A percentile compares a stretch with the other conserved stretches of the same genome.
These are phyloP conservation scores for Semotilus atromaculatus DNA, from an alignment of 2,797 vertebrate species.

Conservation along the genomic window DNA sequence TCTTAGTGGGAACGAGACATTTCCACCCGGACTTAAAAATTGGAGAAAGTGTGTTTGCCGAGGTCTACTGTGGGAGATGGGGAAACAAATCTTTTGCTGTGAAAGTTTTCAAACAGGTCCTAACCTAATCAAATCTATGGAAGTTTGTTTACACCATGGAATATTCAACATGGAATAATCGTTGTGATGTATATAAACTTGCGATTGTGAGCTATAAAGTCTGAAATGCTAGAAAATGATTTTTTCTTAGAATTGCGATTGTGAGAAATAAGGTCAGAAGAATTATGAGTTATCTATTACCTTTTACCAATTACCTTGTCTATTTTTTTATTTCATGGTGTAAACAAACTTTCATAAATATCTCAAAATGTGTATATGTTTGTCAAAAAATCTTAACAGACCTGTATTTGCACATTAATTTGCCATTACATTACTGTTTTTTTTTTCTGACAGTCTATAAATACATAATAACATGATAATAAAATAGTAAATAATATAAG, in stretches of 20 bases:
- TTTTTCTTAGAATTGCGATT: no score
- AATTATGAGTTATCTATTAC: no score
- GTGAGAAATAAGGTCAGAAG: no score
- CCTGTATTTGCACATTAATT: background rate
- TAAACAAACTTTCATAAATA: background rate
- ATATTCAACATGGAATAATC: background rate
- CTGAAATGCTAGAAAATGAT: no score
- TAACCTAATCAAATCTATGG: background rate
- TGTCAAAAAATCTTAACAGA: no score
- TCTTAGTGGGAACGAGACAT: constrained; percentile 74
- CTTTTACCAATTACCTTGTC: background rate
- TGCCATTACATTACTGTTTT: background rate
- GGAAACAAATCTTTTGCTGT: constrained; percentile 70
- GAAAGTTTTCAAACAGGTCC: constrained; percentile 83
- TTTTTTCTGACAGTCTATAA: background rate
- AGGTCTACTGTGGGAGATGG: constrained; percentile 74
- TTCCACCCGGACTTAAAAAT: constrained; percentile 78
- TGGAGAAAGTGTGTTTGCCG: constrained; percentile 72
- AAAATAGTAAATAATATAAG: background rate
- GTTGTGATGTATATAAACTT: background rate
- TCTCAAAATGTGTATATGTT: background rate
- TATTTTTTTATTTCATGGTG: no score
- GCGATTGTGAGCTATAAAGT: no score
- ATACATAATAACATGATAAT: no score
- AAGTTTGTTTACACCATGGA: background rate